Percentiles rank a stretch among this genome's conserved stretches.
phyloP scores from a whole-genome alignment of 2,113 vertebrate genomes.

The Tupaia tana region DNA sequence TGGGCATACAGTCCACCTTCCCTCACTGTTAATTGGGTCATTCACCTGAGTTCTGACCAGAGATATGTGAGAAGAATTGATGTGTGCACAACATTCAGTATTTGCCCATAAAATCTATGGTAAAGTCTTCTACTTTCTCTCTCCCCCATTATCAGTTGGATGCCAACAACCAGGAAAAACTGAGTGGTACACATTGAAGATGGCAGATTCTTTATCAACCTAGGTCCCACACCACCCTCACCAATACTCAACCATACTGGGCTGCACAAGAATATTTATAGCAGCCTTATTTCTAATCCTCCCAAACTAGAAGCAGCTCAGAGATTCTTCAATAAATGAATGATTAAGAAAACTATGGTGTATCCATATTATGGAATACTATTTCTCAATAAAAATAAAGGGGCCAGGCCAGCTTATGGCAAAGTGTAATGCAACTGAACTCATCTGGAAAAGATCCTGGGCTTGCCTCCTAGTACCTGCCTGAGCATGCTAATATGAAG shows the following conservation, averaged over 20 bases:
- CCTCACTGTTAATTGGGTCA: neutral
- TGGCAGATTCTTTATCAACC: neutral
- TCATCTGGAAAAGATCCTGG: too few relatives aligned
- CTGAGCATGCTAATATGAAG: too few relatives aligned
- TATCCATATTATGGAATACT: neutral
- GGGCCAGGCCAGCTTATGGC: too few relatives aligned
- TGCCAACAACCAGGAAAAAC: neutral
- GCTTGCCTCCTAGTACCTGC: too few relatives aligned
- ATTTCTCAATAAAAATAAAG: too few relatives aligned
- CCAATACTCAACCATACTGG: neutral
- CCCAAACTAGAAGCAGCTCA: neutral
- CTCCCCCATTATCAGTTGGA: neutral
- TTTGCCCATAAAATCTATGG: neutral
- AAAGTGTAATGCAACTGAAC: too few relatives aligned
- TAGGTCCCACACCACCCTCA: neutral
- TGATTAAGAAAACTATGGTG: neutral
- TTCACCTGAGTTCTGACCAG: neutral
- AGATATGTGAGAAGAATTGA: slow-evolving; percentile 5
- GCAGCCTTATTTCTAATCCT: neutral
- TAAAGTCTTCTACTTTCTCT: neutral
- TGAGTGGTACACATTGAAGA: neutral
- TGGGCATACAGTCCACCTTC: neutral
- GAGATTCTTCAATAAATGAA: neutral
- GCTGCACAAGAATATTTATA: neutral
- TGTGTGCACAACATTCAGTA: neutral